Evolutionary conservation across 2,888 invertebrate species (phyloP).

Genomic region (Stomorhina lunata): DNA sequence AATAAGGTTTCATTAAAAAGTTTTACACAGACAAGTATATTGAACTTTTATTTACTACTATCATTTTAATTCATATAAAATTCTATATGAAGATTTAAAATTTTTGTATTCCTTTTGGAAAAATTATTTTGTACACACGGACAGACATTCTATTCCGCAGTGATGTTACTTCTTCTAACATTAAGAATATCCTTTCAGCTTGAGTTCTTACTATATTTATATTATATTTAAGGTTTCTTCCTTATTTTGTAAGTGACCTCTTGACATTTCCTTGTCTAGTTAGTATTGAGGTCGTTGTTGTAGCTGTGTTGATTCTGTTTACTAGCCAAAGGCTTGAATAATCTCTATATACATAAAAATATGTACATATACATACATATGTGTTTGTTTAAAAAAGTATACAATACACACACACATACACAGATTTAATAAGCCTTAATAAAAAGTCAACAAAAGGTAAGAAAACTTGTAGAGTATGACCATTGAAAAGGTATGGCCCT

Average conservation of each 20-base stretch:
- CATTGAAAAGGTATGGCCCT: too few species aligned
- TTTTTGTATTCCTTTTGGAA: too few species aligned
- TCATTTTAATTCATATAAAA: too few species aligned
- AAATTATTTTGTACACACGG: too few species aligned
- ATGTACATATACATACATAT: background rate
- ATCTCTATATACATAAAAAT: background rate
- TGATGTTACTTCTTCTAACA: too few species aligned
- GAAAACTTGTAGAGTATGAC: too few species aligned
- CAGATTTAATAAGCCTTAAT: slow-evolving; percentile 41
- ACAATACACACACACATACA: slow-evolving; percentile 6
- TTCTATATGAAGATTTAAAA: too few species aligned
- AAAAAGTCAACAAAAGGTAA: slow-evolving; percentile 38
- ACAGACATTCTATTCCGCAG: too few species aligned
- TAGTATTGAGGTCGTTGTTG: background rate
- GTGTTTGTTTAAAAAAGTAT: background rate
- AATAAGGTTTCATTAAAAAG: too few species aligned
- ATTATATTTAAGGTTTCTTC: slow-evolving; percentile 37
- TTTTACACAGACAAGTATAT: too few species aligned
- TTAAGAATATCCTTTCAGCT: background rate
- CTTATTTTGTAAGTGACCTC: slow-evolving; percentile 52
- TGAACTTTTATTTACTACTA: too few species aligned
- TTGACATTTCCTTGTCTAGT: slow-evolving; percentile 54
- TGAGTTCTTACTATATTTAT: slow-evolving; percentile 15
- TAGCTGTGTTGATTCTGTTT: slow-evolving; percentile 29
- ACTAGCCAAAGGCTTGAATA: slow-evolving; percentile 16